Evolutionary conservation across 2,797 vertebrate genomes (phyloP), one percentile per base, ranked within the genome.

Genomic region (Dryobates pubescens): DNA sequence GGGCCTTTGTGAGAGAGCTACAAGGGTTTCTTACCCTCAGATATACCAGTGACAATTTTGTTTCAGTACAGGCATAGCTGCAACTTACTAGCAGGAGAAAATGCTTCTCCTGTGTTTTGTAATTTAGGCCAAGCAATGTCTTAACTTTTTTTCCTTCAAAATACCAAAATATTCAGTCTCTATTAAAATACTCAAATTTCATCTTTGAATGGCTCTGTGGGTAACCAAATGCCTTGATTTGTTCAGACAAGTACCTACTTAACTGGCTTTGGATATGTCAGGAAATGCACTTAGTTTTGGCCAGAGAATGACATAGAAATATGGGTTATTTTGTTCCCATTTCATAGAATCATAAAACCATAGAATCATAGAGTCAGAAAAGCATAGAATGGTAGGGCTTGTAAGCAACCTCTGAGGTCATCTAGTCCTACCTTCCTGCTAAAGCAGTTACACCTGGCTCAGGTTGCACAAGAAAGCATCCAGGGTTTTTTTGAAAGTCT

Each of bases 1-100:
- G 23, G 51, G 5, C 8, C 16, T 4, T 72, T 6, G 9, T 36
- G 30, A 77, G 13, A n/a, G 7, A 12, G 64, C 17, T 49, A 29
- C 5, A 17, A 68, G 14, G 3, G 7, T 34, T 26, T 53, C 36
- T 23, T 47, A 76, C 11, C 8, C 85, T 72, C 30, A 87, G 22
- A 59, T 29, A 69, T 6, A 16, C 5, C 26, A 22, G 6, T 58
- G 38, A 76, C 0, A 0, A 38, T 45, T 75, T 75, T 78, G 6
- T 83, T 90, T 82, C 45, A 15, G 20, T 49, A 57, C 24, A 75
- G 47, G 18, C 34, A 84, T 26, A 43, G 30, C 12, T 78, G 57
- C 14, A 24, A 81, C 78, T 10, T 57, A 56, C 7, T 53, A 53
- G 53, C 4, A 70, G 9, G 4, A 74, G 18, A 82, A 78, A 78